Conservation (phyloP, 2,888 invertebrate genomes). For the Hyles lineata region DNA sequence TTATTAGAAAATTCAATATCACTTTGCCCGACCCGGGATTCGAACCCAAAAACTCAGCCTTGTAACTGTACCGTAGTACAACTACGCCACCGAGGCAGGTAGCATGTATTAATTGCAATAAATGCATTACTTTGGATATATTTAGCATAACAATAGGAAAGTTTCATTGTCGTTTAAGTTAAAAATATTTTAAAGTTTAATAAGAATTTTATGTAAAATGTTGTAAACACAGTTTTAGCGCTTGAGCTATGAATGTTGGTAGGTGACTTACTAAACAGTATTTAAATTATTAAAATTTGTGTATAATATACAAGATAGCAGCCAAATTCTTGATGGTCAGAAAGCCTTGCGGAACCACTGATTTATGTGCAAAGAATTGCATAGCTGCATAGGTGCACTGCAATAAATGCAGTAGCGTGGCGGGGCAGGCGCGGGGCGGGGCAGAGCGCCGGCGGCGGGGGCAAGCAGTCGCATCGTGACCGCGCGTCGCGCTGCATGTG, state of each 20-base stretch:
- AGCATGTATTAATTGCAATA: too few species aligned
- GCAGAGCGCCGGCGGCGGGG: slow-evolving; percentile 56
- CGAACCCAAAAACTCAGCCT: too few species aligned
- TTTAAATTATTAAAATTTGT: background rate
- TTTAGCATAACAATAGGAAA: too few species aligned
- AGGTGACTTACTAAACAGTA: background rate
- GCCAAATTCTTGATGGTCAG: background rate
- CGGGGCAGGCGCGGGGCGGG: slow-evolving; percentile 63
- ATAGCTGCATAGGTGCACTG: slow-evolving; percentile 65
- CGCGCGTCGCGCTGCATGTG: slow-evolving; percentile 67
- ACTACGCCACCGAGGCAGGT: too few species aligned
- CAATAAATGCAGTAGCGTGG: slow-evolving; percentile 74
- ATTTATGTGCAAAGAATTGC: slow-evolving; percentile 45
- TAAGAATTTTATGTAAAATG: too few species aligned
- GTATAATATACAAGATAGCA: background rate
- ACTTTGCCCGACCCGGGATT: too few species aligned
- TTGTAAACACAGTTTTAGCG: too few species aligned
- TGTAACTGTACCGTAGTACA: too few species aligned
- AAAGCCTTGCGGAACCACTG: slow-evolving; percentile 9
- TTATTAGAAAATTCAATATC: too few species aligned
- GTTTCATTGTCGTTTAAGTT: too few species aligned
- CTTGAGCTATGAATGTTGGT: background rate
- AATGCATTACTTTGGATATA: too few species aligned
- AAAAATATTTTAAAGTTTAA: too few species aligned
- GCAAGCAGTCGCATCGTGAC: slow-evolving; percentile 76